These are phyloP conservation scores for Crotalus tigris DNA, from an alignment of 2,113 vertebrate genomes.

Conservation along the genomic window DNA sequence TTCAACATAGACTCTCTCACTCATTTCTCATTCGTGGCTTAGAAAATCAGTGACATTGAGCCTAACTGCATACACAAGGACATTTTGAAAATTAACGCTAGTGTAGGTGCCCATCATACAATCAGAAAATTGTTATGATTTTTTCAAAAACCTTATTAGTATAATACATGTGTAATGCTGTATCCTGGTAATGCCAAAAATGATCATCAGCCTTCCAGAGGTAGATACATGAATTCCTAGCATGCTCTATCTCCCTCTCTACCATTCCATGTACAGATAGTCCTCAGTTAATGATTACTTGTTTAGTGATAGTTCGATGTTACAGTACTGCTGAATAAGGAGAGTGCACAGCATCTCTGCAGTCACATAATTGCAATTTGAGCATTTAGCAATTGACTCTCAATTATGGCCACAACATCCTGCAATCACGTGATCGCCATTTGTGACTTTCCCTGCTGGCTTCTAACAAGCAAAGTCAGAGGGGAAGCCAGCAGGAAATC, in stretches of 20 bases:
- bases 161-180: not conserved
- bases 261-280: not conserved
- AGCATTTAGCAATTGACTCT: not conserved
- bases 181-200: not conserved
- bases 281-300: not conserved
- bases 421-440: not conserved
- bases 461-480: not conserved
- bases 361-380: not conserved
- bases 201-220: not conserved
- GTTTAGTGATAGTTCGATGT: not conserved
- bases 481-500: not conserved
- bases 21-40: not conserved
- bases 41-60: not conserved
- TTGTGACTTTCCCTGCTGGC: not conserved
- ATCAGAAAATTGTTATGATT: not conserved
- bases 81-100: not conserved
- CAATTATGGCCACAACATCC: not conserved
- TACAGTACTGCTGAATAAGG: not conserved
- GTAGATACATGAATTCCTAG: not conserved
- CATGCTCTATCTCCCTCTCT: not conserved
- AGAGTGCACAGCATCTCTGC: not conserved
- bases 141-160: not conserved
- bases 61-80: not conserved
- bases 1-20: not conserved
- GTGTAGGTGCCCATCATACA: not conserved